Evolutionary conservation across 2,888 invertebrate genomes (phyloP).

Genomic region (Oxytorus armatus): DNA sequence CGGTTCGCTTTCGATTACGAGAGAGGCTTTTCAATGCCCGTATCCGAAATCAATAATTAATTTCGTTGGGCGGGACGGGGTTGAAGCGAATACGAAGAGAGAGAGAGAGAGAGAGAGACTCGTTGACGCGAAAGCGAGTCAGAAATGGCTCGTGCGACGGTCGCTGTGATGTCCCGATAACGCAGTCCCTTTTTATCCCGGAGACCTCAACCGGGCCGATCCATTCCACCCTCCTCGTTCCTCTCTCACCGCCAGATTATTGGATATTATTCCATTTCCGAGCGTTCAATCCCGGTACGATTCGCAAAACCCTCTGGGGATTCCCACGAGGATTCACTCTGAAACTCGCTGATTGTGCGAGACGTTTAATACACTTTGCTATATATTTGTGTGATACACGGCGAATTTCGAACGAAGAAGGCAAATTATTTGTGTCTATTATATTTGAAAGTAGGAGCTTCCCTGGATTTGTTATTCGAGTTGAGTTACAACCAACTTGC

Average conservation of each 20-base stretch:
- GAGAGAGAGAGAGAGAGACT: conserved; percentile 59
- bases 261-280: conserved; percentile 84
- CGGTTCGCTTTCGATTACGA: conserved; percentile 81
- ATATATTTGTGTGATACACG: conserved; percentile 9
- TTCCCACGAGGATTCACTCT: conserved; percentile 68
- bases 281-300: conserved; percentile 84
- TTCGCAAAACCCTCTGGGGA: conserved; percentile 79
- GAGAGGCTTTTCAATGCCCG: conserved; percentile 76
- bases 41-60: conserved; percentile 84
- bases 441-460: background rate
- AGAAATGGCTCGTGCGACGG: conserved; percentile 75
- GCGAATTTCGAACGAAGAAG: background rate
- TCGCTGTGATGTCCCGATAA: conserved; percentile 82
- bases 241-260: conserved; percentile 79
- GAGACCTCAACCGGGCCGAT: conserved; percentile 46
- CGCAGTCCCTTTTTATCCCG: conserved; percentile 82
- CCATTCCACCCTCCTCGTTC: background rate
- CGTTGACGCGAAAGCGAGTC: conserved; percentile 69
- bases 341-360: conserved; percentile 78
- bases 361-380: conserved; percentile 62
- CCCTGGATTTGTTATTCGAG: background rate
- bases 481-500: no score
- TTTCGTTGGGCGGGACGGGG: conserved; percentile 76
- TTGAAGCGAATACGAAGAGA: conserved; percentile 38
- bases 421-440: background rate